phyloP scores from a whole-genome alignment of 2,888 invertebrate species.

The Mythimna pallens region DNA sequence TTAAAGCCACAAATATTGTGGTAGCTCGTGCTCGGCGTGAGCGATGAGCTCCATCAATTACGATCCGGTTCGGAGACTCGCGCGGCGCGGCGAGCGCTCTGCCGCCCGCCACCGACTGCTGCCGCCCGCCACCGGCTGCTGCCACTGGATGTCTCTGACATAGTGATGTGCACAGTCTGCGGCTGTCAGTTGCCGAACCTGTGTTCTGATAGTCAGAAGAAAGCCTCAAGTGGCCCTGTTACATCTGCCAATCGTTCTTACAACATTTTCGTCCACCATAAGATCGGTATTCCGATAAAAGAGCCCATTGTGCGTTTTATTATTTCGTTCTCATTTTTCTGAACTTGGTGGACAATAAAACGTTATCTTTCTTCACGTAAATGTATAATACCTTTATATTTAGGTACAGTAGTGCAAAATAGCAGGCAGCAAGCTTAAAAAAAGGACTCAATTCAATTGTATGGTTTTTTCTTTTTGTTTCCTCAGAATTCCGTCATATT shows the following conservation, averaged over 20 bases:
- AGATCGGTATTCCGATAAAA: conserved; percentile 5
- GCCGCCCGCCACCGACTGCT: neutral
- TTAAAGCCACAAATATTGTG: conserved; percentile 9
- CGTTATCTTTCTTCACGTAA: neutral
- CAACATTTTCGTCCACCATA: neutral
- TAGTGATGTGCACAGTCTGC: neutral
- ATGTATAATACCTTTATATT: neutral
- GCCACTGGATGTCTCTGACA: neutral
- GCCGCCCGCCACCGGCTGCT: neutral
- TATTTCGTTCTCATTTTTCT: conserved; percentile 8
- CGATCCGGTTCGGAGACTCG: conserved; percentile 8
- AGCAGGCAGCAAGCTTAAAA: neutral
- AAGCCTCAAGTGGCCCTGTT: neutral
- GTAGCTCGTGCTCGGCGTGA: conserved; percentile 5
- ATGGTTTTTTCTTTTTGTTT: no score
- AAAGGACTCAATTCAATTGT: no score
- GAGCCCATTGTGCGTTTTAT: conserved; percentile 4
- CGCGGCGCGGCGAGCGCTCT: neutral
- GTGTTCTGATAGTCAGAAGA: neutral
- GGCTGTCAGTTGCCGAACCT: neutral
- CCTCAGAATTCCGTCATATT: no score
- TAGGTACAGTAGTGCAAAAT: neutral
- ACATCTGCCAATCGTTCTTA: neutral
- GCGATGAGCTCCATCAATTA: conserved; percentile 25
- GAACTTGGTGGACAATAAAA: neutral